Evolutionary conservation across 1,140 invertebrate species (phyloP).

Genomic region (Aphelinus atriplicis): DNA sequence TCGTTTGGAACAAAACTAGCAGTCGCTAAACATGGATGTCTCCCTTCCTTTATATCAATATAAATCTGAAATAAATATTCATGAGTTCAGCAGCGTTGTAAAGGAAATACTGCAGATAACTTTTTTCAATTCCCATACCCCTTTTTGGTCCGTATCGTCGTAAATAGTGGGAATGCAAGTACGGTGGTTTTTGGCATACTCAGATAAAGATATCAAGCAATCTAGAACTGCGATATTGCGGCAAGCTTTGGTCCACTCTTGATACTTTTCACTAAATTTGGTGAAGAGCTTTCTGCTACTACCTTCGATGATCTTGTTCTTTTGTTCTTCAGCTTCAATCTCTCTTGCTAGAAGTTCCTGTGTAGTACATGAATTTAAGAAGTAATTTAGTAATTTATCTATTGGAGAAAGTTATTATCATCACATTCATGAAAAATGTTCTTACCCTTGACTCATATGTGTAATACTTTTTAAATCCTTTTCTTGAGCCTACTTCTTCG

Average conservation of each 20-base stretch:
- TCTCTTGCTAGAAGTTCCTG: slow-evolving; percentile 79
- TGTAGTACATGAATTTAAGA: background rate
- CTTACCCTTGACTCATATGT: slow-evolving; percentile 79
- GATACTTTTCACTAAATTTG: slow-evolving; percentile 86
- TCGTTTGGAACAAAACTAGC: slow-evolving; percentile 94
- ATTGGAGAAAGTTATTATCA: slow-evolving; percentile 27
- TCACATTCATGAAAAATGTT: background rate
- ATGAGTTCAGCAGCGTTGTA: too few species aligned
- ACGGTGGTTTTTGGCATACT: slow-evolving; percentile 76
- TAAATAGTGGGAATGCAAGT: slow-evolving; percentile 82
- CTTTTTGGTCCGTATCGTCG: slow-evolving; percentile 58
- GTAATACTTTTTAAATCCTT: slow-evolving; percentile 89
- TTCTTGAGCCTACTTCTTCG: slow-evolving; percentile 83
- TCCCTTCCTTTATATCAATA: slow-evolving; percentile 84
- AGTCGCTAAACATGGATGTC: slow-evolving; percentile 85
- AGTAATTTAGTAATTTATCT: slow-evolving; percentile 8
- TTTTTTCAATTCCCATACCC: slow-evolving; percentile 47
- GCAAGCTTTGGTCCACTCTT: slow-evolving; percentile 83
- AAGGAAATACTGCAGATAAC: too few species aligned
- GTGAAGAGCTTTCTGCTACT: slow-evolving; percentile 91
- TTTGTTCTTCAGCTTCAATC: slow-evolving; percentile 82
- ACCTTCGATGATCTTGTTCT: slow-evolving; percentile 83
- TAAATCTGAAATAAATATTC: slow-evolving; percentile 71
- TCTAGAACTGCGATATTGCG: slow-evolving; percentile 87
- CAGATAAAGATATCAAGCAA: slow-evolving; percentile 83